phyloP scores from a whole-genome alignment of 1,140 invertebrate species.

The Archivesica marissinica region DNA sequence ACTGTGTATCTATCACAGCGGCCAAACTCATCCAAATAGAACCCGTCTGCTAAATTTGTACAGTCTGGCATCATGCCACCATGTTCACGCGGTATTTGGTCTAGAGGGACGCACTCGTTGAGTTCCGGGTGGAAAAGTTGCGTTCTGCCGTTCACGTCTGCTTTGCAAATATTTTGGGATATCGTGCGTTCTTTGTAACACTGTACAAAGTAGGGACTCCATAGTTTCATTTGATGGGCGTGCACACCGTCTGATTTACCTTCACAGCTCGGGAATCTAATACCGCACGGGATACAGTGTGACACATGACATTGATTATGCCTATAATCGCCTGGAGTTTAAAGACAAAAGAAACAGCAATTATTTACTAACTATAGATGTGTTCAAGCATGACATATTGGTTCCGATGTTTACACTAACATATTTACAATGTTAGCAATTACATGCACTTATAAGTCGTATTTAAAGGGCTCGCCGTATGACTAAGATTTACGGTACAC shows the following conservation, averaged over 20 bases:
- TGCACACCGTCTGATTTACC: conserved; percentile 54
- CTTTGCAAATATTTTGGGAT: conserved; percentile 35
- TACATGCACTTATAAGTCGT: no score
- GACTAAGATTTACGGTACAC: no score
- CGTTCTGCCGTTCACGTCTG: conserved; percentile 15
- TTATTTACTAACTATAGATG: no score
- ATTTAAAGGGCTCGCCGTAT: no score
- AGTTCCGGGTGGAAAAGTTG: conserved; percentile 47
- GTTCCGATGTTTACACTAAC: neutral
- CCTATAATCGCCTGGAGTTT: conserved; percentile 57
- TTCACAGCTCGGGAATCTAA: conserved; percentile 62
- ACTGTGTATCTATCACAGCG: conserved; percentile 49
- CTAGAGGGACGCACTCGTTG: conserved; percentile 46
- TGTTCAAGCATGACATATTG: no score
- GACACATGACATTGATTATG: conserved; percentile 20
- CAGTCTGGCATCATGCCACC: conserved; percentile 62
- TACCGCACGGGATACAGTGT: conserved; percentile 58
- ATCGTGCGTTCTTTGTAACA: conserved; percentile 63
- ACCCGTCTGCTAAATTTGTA: conserved; percentile 42
- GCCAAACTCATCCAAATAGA: conserved; percentile 57
- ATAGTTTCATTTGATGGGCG: conserved; percentile 51
- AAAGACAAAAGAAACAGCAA: neutral
- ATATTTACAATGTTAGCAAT: neutral
- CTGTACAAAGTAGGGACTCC: conserved; percentile 61
- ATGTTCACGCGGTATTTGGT: conserved; percentile 55